Percentiles rank a stretch among this genome's conserved stretches.
phyloP scores from a whole-genome alignment of 1,140 invertebrate species.

The Venustaconcha ellipsiformis region DNA sequence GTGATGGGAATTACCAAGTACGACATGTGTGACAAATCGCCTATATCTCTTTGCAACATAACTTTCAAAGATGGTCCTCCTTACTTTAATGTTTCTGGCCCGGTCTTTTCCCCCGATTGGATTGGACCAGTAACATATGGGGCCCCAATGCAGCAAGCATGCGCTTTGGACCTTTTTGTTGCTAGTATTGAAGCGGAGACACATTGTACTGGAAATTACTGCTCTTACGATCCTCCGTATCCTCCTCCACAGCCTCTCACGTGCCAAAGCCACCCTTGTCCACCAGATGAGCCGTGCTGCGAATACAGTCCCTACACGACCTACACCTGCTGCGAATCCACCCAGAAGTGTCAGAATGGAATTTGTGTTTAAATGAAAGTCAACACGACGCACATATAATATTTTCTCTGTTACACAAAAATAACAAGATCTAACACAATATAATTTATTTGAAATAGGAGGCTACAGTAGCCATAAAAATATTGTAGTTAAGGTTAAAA shows the following conservation, averaged over 20 bases:
- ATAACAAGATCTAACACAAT: too few species aligned
- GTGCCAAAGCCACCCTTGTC: constrained; percentile 40
- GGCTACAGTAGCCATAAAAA: too few species aligned
- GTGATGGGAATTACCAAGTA: too few species aligned
- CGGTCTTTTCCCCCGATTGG: constrained; percentile 46
- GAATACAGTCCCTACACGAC: constrained; percentile 46
- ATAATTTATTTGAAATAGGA: too few species aligned
- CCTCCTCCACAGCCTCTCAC: constrained; percentile 42
- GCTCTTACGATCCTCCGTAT: constrained; percentile 35
- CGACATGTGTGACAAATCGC: constrained; percentile 32
- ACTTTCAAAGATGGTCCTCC: constrained; percentile 44
- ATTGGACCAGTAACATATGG: constrained; percentile 40
- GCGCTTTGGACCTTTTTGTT: constrained; percentile 41
- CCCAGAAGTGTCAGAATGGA: constrained; percentile 31
- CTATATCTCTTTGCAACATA: constrained; percentile 42
- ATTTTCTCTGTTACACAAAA: too few species aligned
- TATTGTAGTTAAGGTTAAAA: too few species aligned
- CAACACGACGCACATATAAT: too few species aligned
- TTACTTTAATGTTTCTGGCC: constrained; percentile 40
- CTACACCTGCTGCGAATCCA: constrained; percentile 42
- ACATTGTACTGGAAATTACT: constrained; percentile 32
- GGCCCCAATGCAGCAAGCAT: constrained; percentile 44
- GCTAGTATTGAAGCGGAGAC: constrained; percentile 35
- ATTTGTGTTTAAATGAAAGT: too few species aligned
- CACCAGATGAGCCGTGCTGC: constrained; percentile 36